A percentile compares a stretch with the other conserved stretches of the same genome.
Evolutionary conservation across 2,797 vertebrate genomes (phyloP).

Genomic region (Phoebastria nigripes): DNA sequence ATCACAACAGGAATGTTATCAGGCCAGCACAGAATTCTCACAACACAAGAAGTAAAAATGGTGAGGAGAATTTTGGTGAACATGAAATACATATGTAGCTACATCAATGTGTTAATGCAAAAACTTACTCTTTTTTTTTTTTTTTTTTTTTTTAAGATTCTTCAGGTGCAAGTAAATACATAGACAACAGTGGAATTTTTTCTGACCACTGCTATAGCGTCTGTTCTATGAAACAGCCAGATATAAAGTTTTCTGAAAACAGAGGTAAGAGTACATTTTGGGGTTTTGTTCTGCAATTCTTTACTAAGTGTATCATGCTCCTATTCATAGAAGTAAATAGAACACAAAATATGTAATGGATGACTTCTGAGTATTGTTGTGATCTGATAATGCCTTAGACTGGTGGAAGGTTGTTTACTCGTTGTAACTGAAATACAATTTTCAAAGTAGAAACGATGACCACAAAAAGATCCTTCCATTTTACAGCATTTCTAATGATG

Average conservation of each 20-base stretch:
- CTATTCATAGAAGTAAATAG: background rate
- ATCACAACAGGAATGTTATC: background rate
- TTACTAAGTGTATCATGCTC: background rate
- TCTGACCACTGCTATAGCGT: constrained; percentile 82
- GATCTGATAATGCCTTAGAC: background rate
- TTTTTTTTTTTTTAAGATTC: constrained; percentile 62
- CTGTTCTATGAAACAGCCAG: constrained; percentile 79
- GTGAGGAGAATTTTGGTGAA: background rate
- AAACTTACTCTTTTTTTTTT: background rate
- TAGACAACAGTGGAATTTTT: constrained; percentile 80
- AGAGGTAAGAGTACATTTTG: constrained; percentile 65
- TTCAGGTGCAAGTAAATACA: constrained; percentile 74
- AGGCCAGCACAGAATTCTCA: background rate
- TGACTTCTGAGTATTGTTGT: background rate
- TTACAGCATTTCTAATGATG: background rate
- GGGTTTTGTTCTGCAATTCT: background rate
- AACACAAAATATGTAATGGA: background rate
- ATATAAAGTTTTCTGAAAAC: constrained; percentile 71
- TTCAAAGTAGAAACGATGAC: background rate
- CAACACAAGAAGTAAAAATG: background rate
- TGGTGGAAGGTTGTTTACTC: background rate
- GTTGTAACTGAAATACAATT: background rate
- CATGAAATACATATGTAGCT: background rate
- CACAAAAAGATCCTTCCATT: background rate
- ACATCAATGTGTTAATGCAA: background rate